Conservation (phyloP, 2,888 invertebrate genomes). For the Clepsis dumicolana region DNA sequence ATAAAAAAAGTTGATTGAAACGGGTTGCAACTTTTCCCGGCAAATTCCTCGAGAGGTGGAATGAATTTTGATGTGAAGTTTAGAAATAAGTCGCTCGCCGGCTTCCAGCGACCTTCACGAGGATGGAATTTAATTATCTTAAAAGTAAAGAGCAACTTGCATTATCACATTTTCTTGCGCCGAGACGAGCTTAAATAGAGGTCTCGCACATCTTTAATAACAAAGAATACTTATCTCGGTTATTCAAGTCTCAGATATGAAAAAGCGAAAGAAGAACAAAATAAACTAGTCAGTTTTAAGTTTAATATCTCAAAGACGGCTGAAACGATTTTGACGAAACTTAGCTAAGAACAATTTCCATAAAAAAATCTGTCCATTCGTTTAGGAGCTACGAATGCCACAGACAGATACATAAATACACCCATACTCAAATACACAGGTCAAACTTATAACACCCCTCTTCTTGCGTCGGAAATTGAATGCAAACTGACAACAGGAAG, state of each 20-base stretch:
- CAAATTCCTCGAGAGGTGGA: slow-evolving; percentile 29
- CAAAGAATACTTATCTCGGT: slow-evolving; percentile 6
- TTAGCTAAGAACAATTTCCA: too few species aligned
- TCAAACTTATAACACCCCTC: too few species aligned
- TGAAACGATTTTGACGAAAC: too few species aligned
- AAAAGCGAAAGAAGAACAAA: too few species aligned
- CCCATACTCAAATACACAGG: too few species aligned
- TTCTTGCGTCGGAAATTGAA: too few species aligned
- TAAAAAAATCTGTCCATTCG: too few species aligned
- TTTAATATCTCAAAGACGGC: too few species aligned
- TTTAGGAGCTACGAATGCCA: too few species aligned
- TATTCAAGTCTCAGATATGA: neutral
- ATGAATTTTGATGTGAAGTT: slow-evolving; percentile 40
- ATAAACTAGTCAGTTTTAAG: too few species aligned
- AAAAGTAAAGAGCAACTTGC: slow-evolving; percentile 51
- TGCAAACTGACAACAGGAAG: too few species aligned
- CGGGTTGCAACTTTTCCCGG: slow-evolving; percentile 30
- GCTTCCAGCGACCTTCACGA: slow-evolving; percentile 44
- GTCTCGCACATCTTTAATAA: slow-evolving; percentile 17
- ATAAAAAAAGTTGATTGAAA: slow-evolving; percentile 25
- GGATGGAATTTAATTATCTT: slow-evolving; percentile 55
- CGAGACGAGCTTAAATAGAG: neutral
- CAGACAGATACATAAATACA: too few species aligned
- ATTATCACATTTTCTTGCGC: slow-evolving; percentile 44
- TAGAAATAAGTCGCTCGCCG: slow-evolving; percentile 31